Percentiles rank a stretch among this genome's conserved stretches.
phyloP scores from a whole-genome alignment of 2,888 invertebrate genomes.

The Ischnus inquisitorius region DNA sequence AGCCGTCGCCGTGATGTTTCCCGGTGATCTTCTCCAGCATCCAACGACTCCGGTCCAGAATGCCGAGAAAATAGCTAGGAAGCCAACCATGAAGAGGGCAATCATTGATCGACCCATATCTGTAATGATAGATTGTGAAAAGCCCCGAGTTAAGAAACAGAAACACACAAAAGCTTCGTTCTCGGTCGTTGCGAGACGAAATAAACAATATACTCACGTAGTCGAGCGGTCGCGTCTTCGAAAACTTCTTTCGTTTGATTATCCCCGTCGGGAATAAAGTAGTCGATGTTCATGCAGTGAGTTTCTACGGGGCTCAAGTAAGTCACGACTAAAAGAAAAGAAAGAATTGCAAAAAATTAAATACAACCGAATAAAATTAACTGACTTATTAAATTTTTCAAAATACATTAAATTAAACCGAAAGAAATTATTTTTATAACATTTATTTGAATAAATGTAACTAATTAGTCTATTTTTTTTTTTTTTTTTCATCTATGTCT shows the following conservation, averaged over 20 bases:
- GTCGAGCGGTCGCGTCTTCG: conserved; percentile 94
- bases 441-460: too few species aligned
- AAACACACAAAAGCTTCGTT: not conserved
- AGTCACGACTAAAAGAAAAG: conserved; percentile 89
- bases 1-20: conserved; percentile 97
- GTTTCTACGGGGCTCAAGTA: conserved; percentile 97
- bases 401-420: not conserved
- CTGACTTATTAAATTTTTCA: not conserved
- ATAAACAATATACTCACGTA: conserved; percentile 88
- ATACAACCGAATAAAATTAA: not conserved
- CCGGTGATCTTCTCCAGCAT: conserved; percentile 98
- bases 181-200: not conserved
- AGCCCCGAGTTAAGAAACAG: not conserved
- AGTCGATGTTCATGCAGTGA: conserved; percentile 97
- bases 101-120: conserved; percentile 97
- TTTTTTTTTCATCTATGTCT: too few species aligned
- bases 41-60: conserved; percentile 98
- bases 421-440: too few species aligned
- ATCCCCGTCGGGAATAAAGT: conserved; percentile 96
- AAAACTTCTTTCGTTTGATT: conserved; percentile 92
- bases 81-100: conserved; percentile 96
- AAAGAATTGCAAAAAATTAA: conserved; percentile 8
- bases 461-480: too few species aligned
- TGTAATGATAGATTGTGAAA: conserved; percentile 77
- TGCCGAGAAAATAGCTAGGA: conserved; percentile 96